Evolutionary conservation across 2,888 invertebrate genomes (phyloP).

Genomic region (Dynastes grantii): DNA sequence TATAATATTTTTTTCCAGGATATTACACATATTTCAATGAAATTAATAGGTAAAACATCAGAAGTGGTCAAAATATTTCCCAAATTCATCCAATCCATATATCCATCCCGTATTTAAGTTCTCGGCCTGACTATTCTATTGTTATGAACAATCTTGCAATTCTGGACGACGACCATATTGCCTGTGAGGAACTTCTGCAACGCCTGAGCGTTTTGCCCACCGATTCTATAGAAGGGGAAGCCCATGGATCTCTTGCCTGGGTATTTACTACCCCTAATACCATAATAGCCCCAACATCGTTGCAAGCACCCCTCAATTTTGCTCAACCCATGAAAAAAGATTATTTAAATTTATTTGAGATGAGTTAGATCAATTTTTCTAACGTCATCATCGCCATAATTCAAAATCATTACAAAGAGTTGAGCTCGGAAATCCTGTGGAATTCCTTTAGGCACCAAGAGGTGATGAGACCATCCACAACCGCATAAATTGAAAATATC

Average conservation of each 20-base stretch:
- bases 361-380: conserved; percentile 56
- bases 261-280: conserved; percentile 82
- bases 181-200: conserved; percentile 81
- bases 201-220: conserved; percentile 74
- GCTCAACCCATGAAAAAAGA: conserved; percentile 69
- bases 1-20: no score
- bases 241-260: conserved; percentile 90
- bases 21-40: background rate
- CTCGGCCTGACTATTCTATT: conserved; percentile 71
- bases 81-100: no score
- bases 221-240: conserved; percentile 83
- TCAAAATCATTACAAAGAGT: conserved; percentile 49
- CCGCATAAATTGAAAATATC: no score
- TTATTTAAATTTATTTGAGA: background rate
- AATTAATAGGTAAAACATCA: background rate
- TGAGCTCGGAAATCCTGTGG: conserved; percentile 77
- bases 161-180: conserved; percentile 79
- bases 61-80: background rate
- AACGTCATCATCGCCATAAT: conserved; percentile 64
- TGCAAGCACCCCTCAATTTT: conserved; percentile 75
- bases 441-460: no score
- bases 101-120: background rate
- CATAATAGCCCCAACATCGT: conserved; percentile 86
- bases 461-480: no score
- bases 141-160: conserved; percentile 76